phyloP scores from a whole-genome alignment of 2,797 vertebrate species.

The Anniella stebbinsi region DNA sequence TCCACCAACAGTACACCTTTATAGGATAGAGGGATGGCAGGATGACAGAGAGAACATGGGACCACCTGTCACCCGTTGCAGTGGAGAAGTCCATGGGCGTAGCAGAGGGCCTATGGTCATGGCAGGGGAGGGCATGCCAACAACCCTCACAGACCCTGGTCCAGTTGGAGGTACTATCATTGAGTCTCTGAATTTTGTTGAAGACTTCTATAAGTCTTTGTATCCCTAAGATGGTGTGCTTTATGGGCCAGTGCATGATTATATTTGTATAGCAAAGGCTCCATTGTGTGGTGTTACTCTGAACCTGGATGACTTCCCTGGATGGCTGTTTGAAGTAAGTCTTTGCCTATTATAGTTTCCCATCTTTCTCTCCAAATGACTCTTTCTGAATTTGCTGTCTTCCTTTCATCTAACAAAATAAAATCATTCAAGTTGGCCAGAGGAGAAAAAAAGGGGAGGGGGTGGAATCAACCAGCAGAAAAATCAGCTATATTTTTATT shows the following conservation, averaged over 20 bases:
- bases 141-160: not conserved
- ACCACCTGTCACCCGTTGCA: not conserved
- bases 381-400: not conserved
- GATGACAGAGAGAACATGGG: not conserved
- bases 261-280: constrained; percentile 5
- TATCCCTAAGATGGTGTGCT: not conserved
- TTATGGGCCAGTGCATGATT: not conserved
- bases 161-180: not conserved
- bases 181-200: not conserved
- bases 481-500: constrained; percentile 56
- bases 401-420: constrained; percentile 4
- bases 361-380: constrained; percentile 14
- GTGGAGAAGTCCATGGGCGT: not conserved
- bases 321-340: not conserved
- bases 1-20: not conserved
- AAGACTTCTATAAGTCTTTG: not conserved
- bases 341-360: not conserved
- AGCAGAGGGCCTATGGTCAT: not conserved
- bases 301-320: not conserved
- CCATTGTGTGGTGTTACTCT: not conserved
- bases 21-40: not conserved
- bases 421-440: not conserved
- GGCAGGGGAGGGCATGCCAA: not conserved
- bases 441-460: not conserved
- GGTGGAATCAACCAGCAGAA: constrained; percentile 29